phyloP scores from a whole-genome alignment of 2,797 vertebrate genomes.

The Anguilla anguilla region DNA sequence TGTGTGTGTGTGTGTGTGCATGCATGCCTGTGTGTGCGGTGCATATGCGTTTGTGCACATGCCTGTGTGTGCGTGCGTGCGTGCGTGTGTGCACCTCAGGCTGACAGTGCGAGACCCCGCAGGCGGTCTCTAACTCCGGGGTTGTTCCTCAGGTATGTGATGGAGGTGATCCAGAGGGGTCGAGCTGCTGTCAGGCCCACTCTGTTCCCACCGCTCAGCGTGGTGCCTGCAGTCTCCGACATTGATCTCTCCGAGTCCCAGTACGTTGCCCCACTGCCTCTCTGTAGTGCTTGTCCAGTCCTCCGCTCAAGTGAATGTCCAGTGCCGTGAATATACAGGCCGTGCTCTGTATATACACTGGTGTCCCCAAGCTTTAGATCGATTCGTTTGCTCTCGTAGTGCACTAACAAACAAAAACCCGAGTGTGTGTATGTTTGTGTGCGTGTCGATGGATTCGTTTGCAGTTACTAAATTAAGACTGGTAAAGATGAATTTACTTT shows the following conservation, averaged over 20 bases:
- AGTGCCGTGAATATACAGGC: background rate
- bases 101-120: background rate
- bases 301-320: background rate
- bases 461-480: background rate
- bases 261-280: constrained; percentile 65
- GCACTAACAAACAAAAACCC: constrained; percentile 7
- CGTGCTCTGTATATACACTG: background rate
- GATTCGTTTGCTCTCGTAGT: background rate
- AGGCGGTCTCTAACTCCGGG: constrained; percentile 62
- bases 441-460: background rate
- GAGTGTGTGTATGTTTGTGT: background rate
- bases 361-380: background rate
- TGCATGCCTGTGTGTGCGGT: background rate
- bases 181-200: constrained; percentile 75
- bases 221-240: constrained; percentile 84
- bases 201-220: constrained; percentile 71
- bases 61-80: background rate
- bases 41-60: background rate
- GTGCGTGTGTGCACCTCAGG: background rate
- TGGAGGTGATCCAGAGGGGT: constrained; percentile 87
- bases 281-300: background rate
- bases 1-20: background rate
- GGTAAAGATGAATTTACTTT: background rate
- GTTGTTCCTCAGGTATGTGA: constrained; percentile 84
- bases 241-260: constrained; percentile 82